Evolutionary conservation across 2,888 invertebrate species (phyloP).

Genomic region (Pristionchus mayeri): DNA sequence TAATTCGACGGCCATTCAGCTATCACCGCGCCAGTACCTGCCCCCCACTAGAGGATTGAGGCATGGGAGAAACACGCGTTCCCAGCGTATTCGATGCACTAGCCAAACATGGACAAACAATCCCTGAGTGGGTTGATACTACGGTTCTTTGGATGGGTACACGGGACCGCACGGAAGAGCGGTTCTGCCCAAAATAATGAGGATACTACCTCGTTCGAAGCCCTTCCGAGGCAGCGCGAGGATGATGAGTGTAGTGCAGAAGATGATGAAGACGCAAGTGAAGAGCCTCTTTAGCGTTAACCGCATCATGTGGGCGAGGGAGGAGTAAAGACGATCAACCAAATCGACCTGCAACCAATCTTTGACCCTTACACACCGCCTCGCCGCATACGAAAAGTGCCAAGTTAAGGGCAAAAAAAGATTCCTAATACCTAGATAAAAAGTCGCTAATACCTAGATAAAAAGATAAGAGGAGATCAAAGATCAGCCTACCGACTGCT

Average conservation of each 20-base stretch:
- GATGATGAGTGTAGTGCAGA: slow-evolving; percentile 70
- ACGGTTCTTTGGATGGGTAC: too few relatives aligned
- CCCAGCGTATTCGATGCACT: too few relatives aligned
- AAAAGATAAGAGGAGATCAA: slow-evolving; percentile 4
- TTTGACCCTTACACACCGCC: background rate
- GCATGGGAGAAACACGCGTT: too few relatives aligned
- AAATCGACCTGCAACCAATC: background rate
- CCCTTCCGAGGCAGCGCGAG: slow-evolving; percentile 60
- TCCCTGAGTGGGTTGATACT: too few relatives aligned
- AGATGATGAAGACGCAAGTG: slow-evolving; percentile 66
- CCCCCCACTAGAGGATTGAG: background rate
- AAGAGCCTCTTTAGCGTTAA: slow-evolving; percentile 72
- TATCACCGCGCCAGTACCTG: slow-evolving; percentile 1
- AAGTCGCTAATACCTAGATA: too few relatives aligned
- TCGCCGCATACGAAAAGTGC: background rate
- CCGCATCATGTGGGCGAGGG: slow-evolving; percentile 60
- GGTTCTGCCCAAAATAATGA: too few relatives aligned
- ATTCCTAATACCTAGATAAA: too few relatives aligned
- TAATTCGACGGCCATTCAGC: slow-evolving; percentile 16
- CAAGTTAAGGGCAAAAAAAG: background rate
- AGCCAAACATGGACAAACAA: too few relatives aligned
- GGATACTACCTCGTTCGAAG: slow-evolving; percentile 50
- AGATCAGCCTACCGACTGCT: background rate
- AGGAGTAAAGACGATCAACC: slow-evolving; percentile 6
- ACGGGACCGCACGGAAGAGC: too few relatives aligned